Conservation (phyloP, 2,888 invertebrate genomes). For the Synanthedon vespiformis region DNA sequence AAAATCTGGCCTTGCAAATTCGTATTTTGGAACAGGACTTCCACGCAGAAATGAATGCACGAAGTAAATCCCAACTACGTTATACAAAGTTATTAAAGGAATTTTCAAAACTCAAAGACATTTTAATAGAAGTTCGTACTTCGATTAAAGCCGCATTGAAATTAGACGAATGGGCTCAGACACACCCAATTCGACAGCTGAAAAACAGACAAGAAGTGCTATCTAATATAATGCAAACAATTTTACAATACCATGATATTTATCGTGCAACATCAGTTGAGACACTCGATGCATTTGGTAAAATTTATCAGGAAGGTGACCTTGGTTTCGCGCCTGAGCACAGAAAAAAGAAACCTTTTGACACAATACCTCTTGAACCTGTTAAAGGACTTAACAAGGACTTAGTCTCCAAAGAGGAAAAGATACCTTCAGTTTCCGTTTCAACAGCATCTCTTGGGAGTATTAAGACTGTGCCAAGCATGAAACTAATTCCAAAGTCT, state of each 20-base stretch:
- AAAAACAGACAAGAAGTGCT: constrained; percentile 62
- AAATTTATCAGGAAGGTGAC: constrained; percentile 74
- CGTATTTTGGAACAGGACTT: constrained; percentile 70
- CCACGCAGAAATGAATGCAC: constrained; percentile 58
- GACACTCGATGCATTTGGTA: constrained; percentile 60
- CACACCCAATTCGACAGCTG: constrained; percentile 41
- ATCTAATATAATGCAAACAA: constrained; percentile 66
- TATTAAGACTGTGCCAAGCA: constrained; percentile 47
- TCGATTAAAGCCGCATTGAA: constrained; percentile 72
- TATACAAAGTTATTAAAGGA: constrained; percentile 63
- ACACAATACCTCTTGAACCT: constrained; percentile 13
- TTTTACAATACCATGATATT: constrained; percentile 52
- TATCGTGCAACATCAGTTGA: constrained; percentile 45
- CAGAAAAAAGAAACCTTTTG: constrained; percentile 22
- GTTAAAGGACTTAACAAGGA: constrained; percentile 23
- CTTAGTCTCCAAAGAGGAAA: constrained; percentile 16
- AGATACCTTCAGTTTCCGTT: constrained; percentile 13
- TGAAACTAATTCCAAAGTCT: constrained; percentile 29
- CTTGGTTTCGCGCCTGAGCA: constrained; percentile 75
- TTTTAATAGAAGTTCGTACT: constrained; percentile 73
- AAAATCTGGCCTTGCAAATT: constrained; percentile 52
- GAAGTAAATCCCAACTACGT: constrained; percentile 53
- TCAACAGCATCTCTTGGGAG: constrained; percentile 33
- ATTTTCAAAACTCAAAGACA: constrained; percentile 61
- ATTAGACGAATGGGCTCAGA: constrained; percentile 49